Evolutionary conservation across 2,888 invertebrate genomes (phyloP).

Genomic region (Amphipoea lucens): DNA sequence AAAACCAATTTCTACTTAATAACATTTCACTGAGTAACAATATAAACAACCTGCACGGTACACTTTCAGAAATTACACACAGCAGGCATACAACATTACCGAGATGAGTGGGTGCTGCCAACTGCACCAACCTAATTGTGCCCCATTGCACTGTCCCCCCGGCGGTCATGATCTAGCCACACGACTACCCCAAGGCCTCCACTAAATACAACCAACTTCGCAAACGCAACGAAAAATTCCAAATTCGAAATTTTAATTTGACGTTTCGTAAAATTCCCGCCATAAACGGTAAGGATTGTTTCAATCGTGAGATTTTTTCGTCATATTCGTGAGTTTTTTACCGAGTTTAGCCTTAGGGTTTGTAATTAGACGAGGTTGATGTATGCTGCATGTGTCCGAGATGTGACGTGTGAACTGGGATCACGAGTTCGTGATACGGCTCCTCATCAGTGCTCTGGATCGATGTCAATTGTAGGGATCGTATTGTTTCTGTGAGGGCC

Average conservation of each 20-base stretch:
- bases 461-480: conserved; percentile 65
- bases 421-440: conserved; percentile 61
- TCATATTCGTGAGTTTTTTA: conserved; percentile 68
- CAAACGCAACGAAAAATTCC: conserved; percentile 55
- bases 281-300: conserved; percentile 65
- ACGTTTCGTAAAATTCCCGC: conserved; percentile 70
- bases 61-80: conserved; percentile 56
- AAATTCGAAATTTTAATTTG: conserved; percentile 67
- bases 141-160: conserved; percentile 74
- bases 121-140: conserved; percentile 75
- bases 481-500: conserved; percentile 52
- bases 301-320: conserved; percentile 70
- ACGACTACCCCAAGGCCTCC: conserved; percentile 69
- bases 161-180: conserved; percentile 80
- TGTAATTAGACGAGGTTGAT: conserved; percentile 67
- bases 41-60: conserved; percentile 55
- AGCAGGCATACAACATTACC: conserved; percentile 64
- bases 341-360: conserved; percentile 64
- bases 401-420: conserved; percentile 69
- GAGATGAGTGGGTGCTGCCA: conserved; percentile 67
- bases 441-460: conserved; percentile 53
- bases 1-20: conserved; percentile 30
- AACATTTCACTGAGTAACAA: conserved; percentile 29
- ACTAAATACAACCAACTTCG: conserved; percentile 64
- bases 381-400: conserved; percentile 59